Percentiles rank a stretch among this genome's conserved stretches.
Conservation (phyloP, 1,140 invertebrate species). For the Thereuonema tuberculata region DNA sequence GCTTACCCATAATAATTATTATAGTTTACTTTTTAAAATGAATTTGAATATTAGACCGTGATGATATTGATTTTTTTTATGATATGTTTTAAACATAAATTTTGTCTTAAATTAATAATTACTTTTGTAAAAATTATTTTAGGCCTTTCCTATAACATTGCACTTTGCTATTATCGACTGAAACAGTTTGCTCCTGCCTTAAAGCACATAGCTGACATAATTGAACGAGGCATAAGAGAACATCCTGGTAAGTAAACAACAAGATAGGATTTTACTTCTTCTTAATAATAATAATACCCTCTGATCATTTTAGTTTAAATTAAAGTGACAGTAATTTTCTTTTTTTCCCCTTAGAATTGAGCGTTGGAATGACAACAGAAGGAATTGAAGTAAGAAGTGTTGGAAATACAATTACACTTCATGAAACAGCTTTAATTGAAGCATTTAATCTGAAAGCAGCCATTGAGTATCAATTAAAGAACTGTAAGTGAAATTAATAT, state of each 20-base stretch:
- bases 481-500: constrained; percentile 48
- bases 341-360: constrained; percentile 49
- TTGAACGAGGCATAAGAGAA: constrained; percentile 88
- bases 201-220: constrained; percentile 86
- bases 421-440: constrained; percentile 93
- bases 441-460: constrained; percentile 98
- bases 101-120: background rate
- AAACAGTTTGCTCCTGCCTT: constrained; percentile 86
- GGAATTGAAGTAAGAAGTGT: constrained; percentile 92
- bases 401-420: constrained; percentile 88
- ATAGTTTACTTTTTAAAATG: constrained; percentile 26
- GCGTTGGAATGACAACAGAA: constrained; percentile 95
- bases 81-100: background rate
- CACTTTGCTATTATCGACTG: constrained; percentile 84
- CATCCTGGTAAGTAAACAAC: constrained; percentile 50
- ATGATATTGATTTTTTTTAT: background rate
- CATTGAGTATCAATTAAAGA: constrained; percentile 93
- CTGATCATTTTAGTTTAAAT: background rate
- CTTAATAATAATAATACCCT: background rate
- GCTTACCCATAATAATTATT: no score
- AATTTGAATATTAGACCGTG: constrained; percentile 16
- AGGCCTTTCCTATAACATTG: constrained; percentile 88
- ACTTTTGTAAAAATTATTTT: constrained; percentile 6
- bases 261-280: no score
- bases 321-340: background rate